Base-by-base conservation (phyloP, 1,140 invertebrate species). In the Chionoecetes opilio region DNA sequence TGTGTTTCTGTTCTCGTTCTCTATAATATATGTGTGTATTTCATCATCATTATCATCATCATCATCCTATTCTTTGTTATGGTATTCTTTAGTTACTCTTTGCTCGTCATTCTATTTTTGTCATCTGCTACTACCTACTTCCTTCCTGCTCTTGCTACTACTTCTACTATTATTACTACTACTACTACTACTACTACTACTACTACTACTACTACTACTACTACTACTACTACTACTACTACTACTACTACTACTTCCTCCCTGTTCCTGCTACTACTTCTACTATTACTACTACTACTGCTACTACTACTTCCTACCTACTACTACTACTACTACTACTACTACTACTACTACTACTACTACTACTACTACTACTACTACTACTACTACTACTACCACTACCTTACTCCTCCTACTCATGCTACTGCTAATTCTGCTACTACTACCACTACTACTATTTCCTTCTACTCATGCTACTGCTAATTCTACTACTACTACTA, bases 361-460 rank as follows among this genome's bases (percentile, higher is more conserved):
- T 26, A 63, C 53, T 63, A 63, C 53, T 26, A 63, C 21, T 63
- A 21, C 21, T 63, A 3, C 38, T 41, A 3, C 38, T 41, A 3
- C 38, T 53, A 75, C 63, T 75, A 75, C 63, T 75, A 75, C 63
- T 75, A 75, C 63, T 75, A 75, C 63, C n/a, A 75, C 63, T 75
- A 75, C 63, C 38, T 14, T 41, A 3, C 38, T 41, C 38, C 38
- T 53, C 26, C 26, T 53, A n/a, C n/a, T n/a, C n/a, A n/a, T n/a
- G n/a, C n/a, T n/a, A n/a, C n/a, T n/a, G n/a, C n/a, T n/a, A n/a
- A n/a, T 75, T n/a, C 63, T 75, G n/a, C 63, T n/a, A n/a, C n/a
- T n/a, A n/a, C n/a, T n/a, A n/a, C n/a, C n/a, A n/a, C n/a, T n/a
- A n/a, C n/a, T n/a, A n/a, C n/a, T n/a, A n/a, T n/a, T 46, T 46